phyloP scores from a whole-genome alignment of 2,888 invertebrate genomes.

The Dermolepida albohirtum region DNA sequence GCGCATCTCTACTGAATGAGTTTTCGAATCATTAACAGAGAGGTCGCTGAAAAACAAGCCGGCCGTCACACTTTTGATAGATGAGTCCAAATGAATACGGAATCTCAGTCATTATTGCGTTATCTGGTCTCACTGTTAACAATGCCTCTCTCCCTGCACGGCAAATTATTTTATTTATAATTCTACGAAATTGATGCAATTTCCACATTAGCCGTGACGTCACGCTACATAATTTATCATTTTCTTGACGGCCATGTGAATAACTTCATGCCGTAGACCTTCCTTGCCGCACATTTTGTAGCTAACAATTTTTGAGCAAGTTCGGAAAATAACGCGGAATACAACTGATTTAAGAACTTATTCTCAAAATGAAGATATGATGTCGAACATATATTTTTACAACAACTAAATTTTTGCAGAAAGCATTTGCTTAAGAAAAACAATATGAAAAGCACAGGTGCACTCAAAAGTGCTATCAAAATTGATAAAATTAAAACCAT shows the following conservation, averaged over 20 bases:
- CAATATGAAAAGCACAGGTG: no score
- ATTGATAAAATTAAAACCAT: no score
- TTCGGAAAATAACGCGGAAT: no score
- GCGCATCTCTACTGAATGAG: conserved; percentile 18
- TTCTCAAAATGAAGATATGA: no score
- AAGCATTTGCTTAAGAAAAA: no score
- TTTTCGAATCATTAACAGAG: conserved; percentile 37
- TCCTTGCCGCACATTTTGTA: no score
- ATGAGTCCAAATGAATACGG: conserved; percentile 44
- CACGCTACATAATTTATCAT: conserved; percentile 55
- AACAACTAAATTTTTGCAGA: no score
- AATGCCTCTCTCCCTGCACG: conserved; percentile 39
- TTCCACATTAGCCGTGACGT: conserved; percentile 62
- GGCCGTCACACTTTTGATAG: conserved; percentile 44
- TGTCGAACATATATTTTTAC: no score
- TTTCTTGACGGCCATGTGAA: conserved; percentile 36
- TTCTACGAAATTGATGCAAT: conserved; percentile 60
- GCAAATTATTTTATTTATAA: conserved; percentile 46
- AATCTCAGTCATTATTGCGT: conserved; percentile 42
- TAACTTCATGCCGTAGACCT: conserved; percentile 14
- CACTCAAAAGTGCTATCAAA: no score
- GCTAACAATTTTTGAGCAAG: no score
- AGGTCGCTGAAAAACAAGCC: conserved; percentile 40
- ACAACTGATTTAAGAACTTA: no score
- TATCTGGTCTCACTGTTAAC: conserved; percentile 42